Base-by-base conservation (phyloP, 2,888 invertebrate genomes). In the Hydrotaea cyrtoneurina region DNA sequence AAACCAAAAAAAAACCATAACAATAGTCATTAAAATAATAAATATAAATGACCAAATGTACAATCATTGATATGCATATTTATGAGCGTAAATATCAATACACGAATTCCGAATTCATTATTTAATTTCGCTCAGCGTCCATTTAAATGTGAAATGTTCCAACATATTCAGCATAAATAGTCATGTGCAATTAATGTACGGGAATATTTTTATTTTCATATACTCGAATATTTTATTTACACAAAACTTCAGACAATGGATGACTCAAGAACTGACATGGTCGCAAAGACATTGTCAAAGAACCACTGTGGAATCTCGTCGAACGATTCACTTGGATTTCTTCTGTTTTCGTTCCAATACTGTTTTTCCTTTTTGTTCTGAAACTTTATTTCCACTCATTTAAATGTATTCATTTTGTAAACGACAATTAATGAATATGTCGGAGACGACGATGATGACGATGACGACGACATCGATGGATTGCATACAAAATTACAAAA, bases 381-480 rank as follows among this genome's bases (percentile, higher is more conserved):
- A 8, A 59, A 26, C 39, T 66, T 78, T 75, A 81, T 81, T 84
- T 84, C 26, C 75, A 84, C 75, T 81, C 78, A 81, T 71, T 84
- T 80, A 75, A 75, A 57, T 71, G 71, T 64, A 62, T 19, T 78
- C 71, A 78, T 71, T n/a, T 80, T 74, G 50, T 59, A 31, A 72
- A 72, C 1, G 8, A 17, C 31, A 80, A 72, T 84, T 78, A 72
- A 75, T 73, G 59, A 7, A 39, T 21, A 50, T 15, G 59, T 23
- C 59, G 1, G 13, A 13, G 39, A 39, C 39, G 55, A 21, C 21
- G 11, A 55, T 15, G 19, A 31, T 7, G 7, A 31, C 31, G 31
- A 31, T 7, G n/a, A n/a, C 31, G 64, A 75, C 36, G n/a, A 13
- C 50, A 19, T 23, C 39, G 50, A 62, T 23, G 17, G 50, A 62